Evolutionary conservation across 2,113 vertebrate species (phyloP), one percentile per base, ranked within the genome.

Genomic region (Heptranchias perlo): DNA sequence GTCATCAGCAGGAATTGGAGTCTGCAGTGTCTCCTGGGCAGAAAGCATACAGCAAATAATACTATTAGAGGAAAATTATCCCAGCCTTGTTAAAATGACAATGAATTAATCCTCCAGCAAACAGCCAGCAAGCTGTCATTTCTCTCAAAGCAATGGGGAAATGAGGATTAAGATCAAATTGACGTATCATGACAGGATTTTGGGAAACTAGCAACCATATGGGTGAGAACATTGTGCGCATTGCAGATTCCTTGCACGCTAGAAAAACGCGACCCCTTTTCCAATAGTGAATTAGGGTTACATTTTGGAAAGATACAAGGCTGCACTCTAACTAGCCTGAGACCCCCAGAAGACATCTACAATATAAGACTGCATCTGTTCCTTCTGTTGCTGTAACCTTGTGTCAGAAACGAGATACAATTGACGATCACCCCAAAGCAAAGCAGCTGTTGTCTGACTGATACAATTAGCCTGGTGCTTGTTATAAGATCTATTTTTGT

Each of bases 101-200:
- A 62, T 62, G 58, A 62, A 62, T 93, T n/a, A 93, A 62, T 62
- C 89, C 39, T 47, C 89, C 28, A 91, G 52, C 87, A 93, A 93
- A 62, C 89, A 93, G 89, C 89, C 54, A 62, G 58, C 89, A 93
- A 93, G n/a, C 58, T 93, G 89, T 62, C 89, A 64, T 58, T 93
- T 64, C 89, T 62, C 58, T 5, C 5, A 64, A 35, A 39, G 58
- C 16, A 61, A 93, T 62, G 39, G 89, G 89, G 61, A 61, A 62
- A 39, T 61, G 58, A 62, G 35, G 35, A 93, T 93, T 82, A 82
- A 82, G 64, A 93, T 16, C 3, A 58, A 89, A 61, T 58, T 91
- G 31, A 35, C 13, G 31, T 31, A 58, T 91, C 49, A 10, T 93
- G 35, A 93, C 89, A 93, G 58, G 5, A 39, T 39, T 62, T 18